A percentile compares a stretch with the other conserved stretches of the same genome.
Conservation (phyloP, 2,797 vertebrate genomes). For the Tachyglossus aculeatus region DNA sequence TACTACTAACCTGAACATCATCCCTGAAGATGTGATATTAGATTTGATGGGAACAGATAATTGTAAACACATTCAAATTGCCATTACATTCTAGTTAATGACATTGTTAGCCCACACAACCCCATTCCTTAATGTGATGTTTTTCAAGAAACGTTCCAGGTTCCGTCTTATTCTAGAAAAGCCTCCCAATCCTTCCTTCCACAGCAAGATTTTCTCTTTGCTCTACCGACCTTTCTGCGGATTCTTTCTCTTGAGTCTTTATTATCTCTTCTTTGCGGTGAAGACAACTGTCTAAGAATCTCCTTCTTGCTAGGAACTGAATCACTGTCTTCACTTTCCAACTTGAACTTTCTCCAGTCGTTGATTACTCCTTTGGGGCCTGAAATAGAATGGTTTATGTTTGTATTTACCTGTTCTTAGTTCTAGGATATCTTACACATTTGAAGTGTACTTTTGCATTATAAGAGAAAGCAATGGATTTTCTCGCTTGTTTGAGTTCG, state of each 20-base stretch:
- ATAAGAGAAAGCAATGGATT: background rate
- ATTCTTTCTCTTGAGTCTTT: slow-evolving; percentile 77
- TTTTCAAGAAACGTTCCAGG: too few relatives aligned
- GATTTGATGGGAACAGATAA: too few relatives aligned
- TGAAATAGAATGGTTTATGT: slow-evolving; percentile 57
- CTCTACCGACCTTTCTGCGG: slow-evolving; percentile 87
- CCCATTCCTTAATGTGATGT: too few relatives aligned
- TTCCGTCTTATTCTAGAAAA: too few relatives aligned
- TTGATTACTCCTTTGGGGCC: slow-evolving; percentile 98
- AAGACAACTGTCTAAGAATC: slow-evolving; percentile 94
- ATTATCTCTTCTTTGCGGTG: slow-evolving; percentile 80
- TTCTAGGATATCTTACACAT: background rate
- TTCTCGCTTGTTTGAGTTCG: background rate
- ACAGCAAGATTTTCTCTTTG: background rate
- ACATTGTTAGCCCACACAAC: too few relatives aligned
- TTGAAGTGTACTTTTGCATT: background rate
- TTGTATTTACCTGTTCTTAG: background rate
- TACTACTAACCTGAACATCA: too few relatives aligned
- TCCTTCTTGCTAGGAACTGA: slow-evolving; percentile 85
- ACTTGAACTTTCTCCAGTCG: slow-evolving; percentile 97
- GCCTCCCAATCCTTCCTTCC: background rate
- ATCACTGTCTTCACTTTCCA: slow-evolving; percentile 90
- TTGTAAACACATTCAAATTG: too few relatives aligned
- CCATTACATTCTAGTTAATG: too few relatives aligned
- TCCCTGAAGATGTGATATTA: too few relatives aligned